A percentile compares a stretch with the other conserved stretches of the same genome.
Evolutionary conservation across 30 jellyfish, hydroid and myxozoan species (phyloP).

Genomic region (Cassiopea andromeda): DNA sequence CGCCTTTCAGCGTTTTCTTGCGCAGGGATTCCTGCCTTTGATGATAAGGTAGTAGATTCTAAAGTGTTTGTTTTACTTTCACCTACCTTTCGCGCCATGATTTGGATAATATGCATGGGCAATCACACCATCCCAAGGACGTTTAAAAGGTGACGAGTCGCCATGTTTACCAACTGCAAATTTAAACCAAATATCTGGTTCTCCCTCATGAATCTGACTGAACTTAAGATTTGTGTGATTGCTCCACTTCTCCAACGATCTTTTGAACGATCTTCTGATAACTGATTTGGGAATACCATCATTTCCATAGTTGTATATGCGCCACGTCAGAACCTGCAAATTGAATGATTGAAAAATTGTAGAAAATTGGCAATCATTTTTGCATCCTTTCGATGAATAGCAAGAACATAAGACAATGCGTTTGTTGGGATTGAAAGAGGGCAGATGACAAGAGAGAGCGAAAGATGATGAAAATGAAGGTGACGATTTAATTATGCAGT

Average conservation of each 20-base stretch:
- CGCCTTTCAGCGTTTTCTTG: no score
- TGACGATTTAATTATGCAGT: no score
- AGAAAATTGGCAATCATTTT: slow-evolving; percentile 3
- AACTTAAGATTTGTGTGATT: slow-evolving; percentile 74
- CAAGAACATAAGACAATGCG: no score
- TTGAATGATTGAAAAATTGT: no score
- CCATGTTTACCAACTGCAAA: slow-evolving; percentile 80
- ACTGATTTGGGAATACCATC: slow-evolving; percentile 74
- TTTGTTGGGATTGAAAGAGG: no score
- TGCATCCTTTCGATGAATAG: no score
- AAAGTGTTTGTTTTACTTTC: not conserved
- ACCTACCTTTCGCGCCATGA: slow-evolving; percentile 46
- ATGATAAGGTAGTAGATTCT: not conserved
- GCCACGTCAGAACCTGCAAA: slow-evolving; percentile 90
- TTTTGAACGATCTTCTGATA: slow-evolving; percentile 62
- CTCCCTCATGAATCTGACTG: slow-evolving; percentile 40
- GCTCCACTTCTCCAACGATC: slow-evolving; percentile 87
- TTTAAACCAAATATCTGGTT: slow-evolving; percentile 88
- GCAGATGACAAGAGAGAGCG: no score
- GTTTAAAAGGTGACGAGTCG: slow-evolving; percentile 88
- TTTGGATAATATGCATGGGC: slow-evolving; percentile 99
- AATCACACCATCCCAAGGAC: slow-evolving; percentile 86
- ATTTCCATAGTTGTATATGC: slow-evolving; percentile 79
- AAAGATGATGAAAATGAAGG: no score
- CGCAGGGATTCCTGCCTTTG: no score